Base-by-base conservation (phyloP, 23 tunicate genomes). In the Pegea sp. region DNA sequence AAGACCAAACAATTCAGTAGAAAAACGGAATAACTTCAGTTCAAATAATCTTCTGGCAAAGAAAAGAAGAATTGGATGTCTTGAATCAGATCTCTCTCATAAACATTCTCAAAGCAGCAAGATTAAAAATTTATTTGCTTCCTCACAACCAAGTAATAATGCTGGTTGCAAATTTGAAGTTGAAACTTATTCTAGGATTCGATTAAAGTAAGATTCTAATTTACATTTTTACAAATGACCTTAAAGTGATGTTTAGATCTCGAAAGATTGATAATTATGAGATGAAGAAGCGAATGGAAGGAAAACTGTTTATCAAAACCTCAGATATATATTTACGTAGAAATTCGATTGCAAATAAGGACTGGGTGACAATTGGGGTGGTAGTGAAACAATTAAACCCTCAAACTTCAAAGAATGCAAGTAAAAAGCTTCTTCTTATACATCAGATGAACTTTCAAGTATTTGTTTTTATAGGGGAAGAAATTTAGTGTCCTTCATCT, bases 281-380 rank as follows among this genome's bases (percentile, higher is more conserved):
- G 34, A 53, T 84, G 72, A 57, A 84, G 28, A 49, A 72, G 25
- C 60, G 76, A 22, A 84, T 84, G 95, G 48, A 63, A 27, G 72
- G 71, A 7, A 84, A 84, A 48, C 29, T 49, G 1, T 58, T 31
- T 64, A 32, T 84, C 11, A 67, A 68, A 28, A 42, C 64, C 0
- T 34, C 70, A 20, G 44, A 67, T 31, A 67, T 84, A 5, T 68
- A 77, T 0, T 64, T 76, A 19, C 67, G 76, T 1, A 43, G 58
- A 59, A 73, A 63, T 30, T 25, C 68, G 26, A 23, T 67, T 2
- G 84, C 64, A 33, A 69, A 84, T 25, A 62, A 31, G 0, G 95
- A 84, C 46, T 84, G 95, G 95, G 84, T 74, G 33, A 84, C 95
- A 2, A 57, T 84, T 58, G 95, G 78, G 11, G 76, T 72, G 0